Evolutionary conservation across 1,140 invertebrate genomes (phyloP).

Genomic region (Pogonus chalceus): DNA sequence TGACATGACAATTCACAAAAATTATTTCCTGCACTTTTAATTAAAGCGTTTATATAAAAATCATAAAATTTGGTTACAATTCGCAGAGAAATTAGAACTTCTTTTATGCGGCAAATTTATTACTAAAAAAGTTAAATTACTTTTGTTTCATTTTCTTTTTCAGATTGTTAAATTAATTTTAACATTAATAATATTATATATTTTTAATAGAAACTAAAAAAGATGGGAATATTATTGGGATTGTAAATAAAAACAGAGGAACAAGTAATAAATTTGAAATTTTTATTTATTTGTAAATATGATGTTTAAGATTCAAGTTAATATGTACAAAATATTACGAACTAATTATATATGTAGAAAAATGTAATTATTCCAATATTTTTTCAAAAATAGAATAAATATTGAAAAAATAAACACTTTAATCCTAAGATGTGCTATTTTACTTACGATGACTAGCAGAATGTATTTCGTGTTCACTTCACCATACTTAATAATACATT

Average conservation of each 20-base stretch:
- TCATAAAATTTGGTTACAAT: no score
- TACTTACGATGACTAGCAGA: slow-evolving; percentile 6
- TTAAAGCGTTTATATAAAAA: no score
- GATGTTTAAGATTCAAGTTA: slow-evolving; percentile 28
- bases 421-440: not conserved
- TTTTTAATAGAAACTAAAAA: no score
- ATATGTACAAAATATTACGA: slow-evolving; percentile 33
- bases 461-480: slow-evolving; percentile 1
- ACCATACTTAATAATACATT: not conserved
- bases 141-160: no score
- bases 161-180: no score
- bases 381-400: not conserved
- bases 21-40: no score
- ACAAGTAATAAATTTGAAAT: not conserved
- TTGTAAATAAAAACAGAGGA: not conserved
- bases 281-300: slow-evolving; percentile 16
- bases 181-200: no score
- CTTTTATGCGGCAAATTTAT: no score
- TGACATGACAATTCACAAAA: no score
- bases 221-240: no score
- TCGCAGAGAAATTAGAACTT: no score
- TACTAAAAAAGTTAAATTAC: no score
- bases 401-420: not conserved
- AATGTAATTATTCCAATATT: not conserved
- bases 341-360: slow-evolving; percentile 5